These are phyloP conservation scores for Sinocyclocheilus anophthalmus DNA, from an alignment of 2,113 vertebrate genomes.

Conservation along the genomic window DNA sequence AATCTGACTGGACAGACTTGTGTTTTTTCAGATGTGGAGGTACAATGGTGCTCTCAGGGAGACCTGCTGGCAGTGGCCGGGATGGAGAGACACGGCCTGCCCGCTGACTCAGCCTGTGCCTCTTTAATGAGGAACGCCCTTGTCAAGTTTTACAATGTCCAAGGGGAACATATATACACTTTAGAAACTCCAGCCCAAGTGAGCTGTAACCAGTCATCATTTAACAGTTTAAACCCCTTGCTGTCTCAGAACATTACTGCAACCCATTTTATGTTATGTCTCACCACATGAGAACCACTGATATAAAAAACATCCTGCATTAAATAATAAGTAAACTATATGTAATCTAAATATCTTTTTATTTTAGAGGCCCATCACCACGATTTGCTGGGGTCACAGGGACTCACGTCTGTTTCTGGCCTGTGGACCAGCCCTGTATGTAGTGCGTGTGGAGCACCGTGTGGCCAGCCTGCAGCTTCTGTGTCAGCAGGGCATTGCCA, in stretches of 20 bases:
- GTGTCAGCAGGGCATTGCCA: slow-evolving; percentile 94
- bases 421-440: slow-evolving; percentile 90
- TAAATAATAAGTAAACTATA: background rate
- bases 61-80: slow-evolving; percentile 96
- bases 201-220: slow-evolving; percentile 37
- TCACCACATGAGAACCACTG: too few relatives aligned
- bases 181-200: slow-evolving; percentile 97
- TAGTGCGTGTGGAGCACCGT: slow-evolving; percentile 95
- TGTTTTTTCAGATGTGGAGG: slow-evolving; percentile 88
- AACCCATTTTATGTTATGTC: too few relatives aligned
- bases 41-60: slow-evolving; percentile 97
- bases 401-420: slow-evolving; percentile 94
- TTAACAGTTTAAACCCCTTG: background rate
- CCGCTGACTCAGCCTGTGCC: slow-evolving; percentile 80
- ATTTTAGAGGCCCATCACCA: slow-evolving; percentile 93
- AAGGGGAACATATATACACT: slow-evolving; percentile 96
- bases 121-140: slow-evolving; percentile 86
- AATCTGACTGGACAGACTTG: slow-evolving; percentile 16
- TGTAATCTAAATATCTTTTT: slow-evolving; percentile 7
- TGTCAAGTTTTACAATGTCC: slow-evolving; percentile 97
- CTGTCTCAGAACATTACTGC: too few relatives aligned
- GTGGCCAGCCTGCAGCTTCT: slow-evolving; percentile 95
- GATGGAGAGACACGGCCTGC: slow-evolving; percentile 87
- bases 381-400: slow-evolving; percentile 98
- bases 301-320: background rate